Base-by-base conservation (phyloP, 1,140 invertebrate genomes). In the Eurosta solidaginis region DNA sequence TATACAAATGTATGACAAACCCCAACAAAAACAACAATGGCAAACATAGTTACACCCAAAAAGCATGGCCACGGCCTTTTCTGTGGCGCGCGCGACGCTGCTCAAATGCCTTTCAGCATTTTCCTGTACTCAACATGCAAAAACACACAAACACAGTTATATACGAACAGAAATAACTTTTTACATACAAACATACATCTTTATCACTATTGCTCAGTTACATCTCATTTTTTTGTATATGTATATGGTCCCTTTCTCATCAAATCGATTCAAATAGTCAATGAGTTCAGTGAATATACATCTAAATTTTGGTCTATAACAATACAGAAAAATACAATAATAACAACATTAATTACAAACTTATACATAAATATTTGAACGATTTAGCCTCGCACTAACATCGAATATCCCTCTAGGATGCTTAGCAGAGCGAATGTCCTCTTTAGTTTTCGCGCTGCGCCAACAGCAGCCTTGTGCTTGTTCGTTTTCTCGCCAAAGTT, bases 401-500 rank as follows among this genome's bases (percentile, higher is more conserved):
- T 12, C 45, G 45, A 47, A 40, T 40, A 36, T 40, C 59, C 33
- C 59, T 59, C 40, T 68, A 68, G 59, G 59, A 68, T 68, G 59
- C 59, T 68, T 68, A 40, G 33, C 59, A 40, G 59, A 68, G 59
- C 59, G 59, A 68, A 68, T 40, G n/a, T 68, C 59, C 59, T 68
- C 59, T n/a, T 36, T 40, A 33, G 33, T 33, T n/a, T 33, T 68
- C 59, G 7, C 50, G 20, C 3, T 20, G 25, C 54, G 29, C 27
- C 9, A 17, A 7, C 59, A 36, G 14, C 59, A 68, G 40, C 59
- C 59, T 68, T 68, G 59, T 40, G 59, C 59, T 68, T 68, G 27
- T 40, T 20, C 29, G 59, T 12, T 59, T 68, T 68, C 59, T 68
- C 33, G 59, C 33, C 22, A 52, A 25, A 6, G 22, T 52, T 22